Percentiles rank a stretch among this genome's conserved stretches.
phyloP scores from a whole-genome alignment of 92 coral and sea anemone species.

The Plumapathes pennacea region DNA sequence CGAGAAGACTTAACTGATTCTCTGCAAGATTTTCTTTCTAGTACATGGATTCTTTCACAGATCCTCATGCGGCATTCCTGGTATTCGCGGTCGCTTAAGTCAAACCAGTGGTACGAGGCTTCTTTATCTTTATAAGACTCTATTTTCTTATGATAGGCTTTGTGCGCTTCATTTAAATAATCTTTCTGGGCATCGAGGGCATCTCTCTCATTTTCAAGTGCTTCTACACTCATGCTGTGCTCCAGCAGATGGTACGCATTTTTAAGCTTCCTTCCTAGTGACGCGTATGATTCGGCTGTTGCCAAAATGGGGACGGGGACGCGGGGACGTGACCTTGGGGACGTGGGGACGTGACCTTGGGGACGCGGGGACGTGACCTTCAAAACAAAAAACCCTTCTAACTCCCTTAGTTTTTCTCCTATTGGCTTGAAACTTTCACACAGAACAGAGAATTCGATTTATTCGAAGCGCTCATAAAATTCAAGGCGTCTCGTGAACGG shows the following conservation, averaged over 20 bases:
- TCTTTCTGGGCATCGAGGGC: slow-evolving; percentile 21
- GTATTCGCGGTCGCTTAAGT: slow-evolving; percentile 31
- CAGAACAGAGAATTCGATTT: no score
- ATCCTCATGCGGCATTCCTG: slow-evolving; percentile 25
- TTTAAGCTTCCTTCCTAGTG: slow-evolving; percentile 5
- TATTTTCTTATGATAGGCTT: slow-evolving; percentile 12
- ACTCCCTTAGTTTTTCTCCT: no score
- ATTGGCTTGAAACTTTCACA: no score
- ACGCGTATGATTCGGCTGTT: no score
- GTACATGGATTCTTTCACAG: slow-evolving; percentile 22
- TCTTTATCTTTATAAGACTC: slow-evolving; percentile 18
- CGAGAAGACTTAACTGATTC: not conserved
- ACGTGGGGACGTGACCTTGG: no score
- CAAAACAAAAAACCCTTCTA: no score
- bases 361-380: no score
- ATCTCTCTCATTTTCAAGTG: slow-evolving; percentile 32
- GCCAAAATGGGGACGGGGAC: no score
- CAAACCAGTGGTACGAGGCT: slow-evolving; percentile 34
- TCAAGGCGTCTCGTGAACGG: no score
- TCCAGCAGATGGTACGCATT: not conserved
- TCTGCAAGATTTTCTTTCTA: slow-evolving; percentile 13
- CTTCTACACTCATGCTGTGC: slow-evolving; percentile 1
- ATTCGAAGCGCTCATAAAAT: no score
- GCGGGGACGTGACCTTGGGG: no score
- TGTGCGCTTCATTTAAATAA: slow-evolving; percentile 6